Evolutionary conservation across 2,113 vertebrate genomes (phyloP).

Genomic region (Mesocricetus auratus): DNA sequence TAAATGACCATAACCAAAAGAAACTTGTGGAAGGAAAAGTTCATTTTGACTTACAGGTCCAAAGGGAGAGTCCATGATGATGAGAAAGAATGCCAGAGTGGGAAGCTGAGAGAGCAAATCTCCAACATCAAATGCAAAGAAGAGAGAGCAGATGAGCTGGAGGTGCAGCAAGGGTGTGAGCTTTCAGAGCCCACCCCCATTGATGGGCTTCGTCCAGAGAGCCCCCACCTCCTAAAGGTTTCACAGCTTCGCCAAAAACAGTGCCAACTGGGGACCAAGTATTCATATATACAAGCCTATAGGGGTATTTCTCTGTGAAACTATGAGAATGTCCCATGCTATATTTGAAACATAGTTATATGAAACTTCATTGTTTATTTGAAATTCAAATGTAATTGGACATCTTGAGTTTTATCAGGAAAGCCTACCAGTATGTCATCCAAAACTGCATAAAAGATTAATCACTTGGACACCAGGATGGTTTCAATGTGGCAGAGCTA

Average conservation of each 20-base stretch:
- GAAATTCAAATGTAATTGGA: slow-evolving; percentile 57
- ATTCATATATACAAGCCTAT: background rate
- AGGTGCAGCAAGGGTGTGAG: background rate
- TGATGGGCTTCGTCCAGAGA: background rate
- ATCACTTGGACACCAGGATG: background rate
- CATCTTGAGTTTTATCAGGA: slow-evolving; percentile 13
- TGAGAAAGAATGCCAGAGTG: background rate
- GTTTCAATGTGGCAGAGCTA: background rate
- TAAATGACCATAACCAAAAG: background rate
- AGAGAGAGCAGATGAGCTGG: background rate
- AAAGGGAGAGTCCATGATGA: background rate
- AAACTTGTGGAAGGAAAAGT: background rate
- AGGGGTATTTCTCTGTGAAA: background rate
- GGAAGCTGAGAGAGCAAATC: background rate
- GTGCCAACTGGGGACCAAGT: background rate
- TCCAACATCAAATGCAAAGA: background rate
- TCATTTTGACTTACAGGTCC: background rate
- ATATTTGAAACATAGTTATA: slow-evolving; percentile 3
- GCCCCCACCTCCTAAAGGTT: background rate
- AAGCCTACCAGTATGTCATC: background rate
- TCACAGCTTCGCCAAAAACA: background rate
- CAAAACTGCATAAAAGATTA: background rate
- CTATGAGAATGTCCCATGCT: background rate
- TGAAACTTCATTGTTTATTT: background rate
- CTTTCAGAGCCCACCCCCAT: background rate